phyloP scores from a whole-genome alignment of 2,888 invertebrate genomes.

The Amblyjoppa proteus region DNA sequence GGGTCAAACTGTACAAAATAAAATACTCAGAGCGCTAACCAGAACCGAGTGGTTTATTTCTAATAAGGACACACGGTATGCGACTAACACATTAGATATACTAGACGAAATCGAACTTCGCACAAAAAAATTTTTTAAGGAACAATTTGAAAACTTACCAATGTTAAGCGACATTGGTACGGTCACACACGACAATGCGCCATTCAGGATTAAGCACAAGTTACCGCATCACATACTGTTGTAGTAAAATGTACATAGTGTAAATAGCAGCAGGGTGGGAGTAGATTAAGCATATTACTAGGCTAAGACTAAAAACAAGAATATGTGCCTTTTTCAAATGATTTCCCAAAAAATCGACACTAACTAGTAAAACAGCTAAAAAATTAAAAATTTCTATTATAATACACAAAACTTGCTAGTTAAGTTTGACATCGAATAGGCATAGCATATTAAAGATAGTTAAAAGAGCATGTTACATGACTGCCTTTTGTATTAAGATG shows the following conservation, averaged over 20 bases:
- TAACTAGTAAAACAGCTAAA: not conserved
- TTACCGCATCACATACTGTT: not conserved
- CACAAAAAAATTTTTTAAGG: not conserved
- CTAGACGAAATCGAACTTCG: not conserved
- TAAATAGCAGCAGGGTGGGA: not conserved
- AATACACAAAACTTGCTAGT: no score
- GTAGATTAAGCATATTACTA: not conserved
- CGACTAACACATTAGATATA: fast-evolving
- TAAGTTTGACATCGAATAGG: no score
- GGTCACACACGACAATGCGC: not conserved
- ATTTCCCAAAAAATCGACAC: no score
- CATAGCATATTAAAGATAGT: no score
- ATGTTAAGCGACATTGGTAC: not conserved
- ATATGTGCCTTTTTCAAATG: no score
- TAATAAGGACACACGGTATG: no score
- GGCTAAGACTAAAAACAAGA: no score
- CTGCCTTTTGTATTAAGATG: no score
- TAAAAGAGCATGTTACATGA: no score
- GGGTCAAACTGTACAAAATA: constrained; percentile 1
- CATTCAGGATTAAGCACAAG: constrained; percentile 16
- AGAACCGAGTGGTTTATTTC: not conserved
- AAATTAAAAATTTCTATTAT: no score
- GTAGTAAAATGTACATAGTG: not conserved
- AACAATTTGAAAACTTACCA: not conserved
- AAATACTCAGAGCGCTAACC: constrained; percentile 23